A percentile compares a stretch with the other conserved stretches of the same genome.
These are phyloP conservation scores for Ceyx margarethae DNA, from an alignment of 2,113 vertebrate species.

Conservation along the genomic window DNA sequence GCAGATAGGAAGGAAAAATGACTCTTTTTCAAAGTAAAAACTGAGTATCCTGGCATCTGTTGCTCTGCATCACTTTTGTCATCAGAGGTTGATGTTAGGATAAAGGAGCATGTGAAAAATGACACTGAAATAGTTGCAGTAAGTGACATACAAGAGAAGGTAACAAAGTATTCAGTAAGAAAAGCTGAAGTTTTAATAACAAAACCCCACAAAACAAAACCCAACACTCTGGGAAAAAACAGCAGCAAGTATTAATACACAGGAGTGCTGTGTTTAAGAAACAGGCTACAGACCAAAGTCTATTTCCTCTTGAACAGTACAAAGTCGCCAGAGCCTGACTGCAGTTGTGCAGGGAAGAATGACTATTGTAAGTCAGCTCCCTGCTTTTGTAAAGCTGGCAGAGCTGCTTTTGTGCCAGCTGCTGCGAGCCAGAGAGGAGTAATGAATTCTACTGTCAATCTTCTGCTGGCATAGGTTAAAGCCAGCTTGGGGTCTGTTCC, in stretches of 20 bases:
- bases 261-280: background rate
- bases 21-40: slow-evolving; percentile 27
- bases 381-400: slow-evolving; percentile 49
- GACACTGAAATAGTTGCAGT: background rate
- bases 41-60: background rate
- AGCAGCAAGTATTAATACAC: background rate
- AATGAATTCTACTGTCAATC: slow-evolving; percentile 63
- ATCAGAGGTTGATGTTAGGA: background rate
- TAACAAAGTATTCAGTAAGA: background rate
- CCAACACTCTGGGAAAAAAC: background rate
- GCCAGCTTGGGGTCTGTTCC: slow-evolving; percentile 35
- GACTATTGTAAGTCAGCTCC: slow-evolving; percentile 23
- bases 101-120: background rate
- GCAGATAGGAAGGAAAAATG: slow-evolving; percentile 20
- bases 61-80: background rate
- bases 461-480: slow-evolving; percentile 33
- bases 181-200: background rate
- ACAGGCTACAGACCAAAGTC: background rate
- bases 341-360: slow-evolving; percentile 43
- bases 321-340: slow-evolving; percentile 25
- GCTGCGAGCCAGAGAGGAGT: slow-evolving; percentile 30
- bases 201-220: background rate
- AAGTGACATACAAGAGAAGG: background rate
- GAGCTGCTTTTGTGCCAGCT: slow-evolving; percentile 54
- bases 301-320: background rate